Conservation (phyloP, 1,140 invertebrate genomes). For the Venustaconcha ellipsiformis region DNA sequence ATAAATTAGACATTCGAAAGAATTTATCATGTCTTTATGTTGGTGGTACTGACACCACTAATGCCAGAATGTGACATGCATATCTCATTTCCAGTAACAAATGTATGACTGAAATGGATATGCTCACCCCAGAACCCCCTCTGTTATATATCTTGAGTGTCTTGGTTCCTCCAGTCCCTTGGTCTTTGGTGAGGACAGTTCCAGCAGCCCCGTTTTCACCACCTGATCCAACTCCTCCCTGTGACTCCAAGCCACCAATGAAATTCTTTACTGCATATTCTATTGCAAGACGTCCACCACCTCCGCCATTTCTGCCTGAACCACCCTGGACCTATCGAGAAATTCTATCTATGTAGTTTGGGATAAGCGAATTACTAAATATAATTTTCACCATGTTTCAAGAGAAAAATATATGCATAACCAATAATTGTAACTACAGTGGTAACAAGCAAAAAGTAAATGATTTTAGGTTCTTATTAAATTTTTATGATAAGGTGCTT, state of each 20-base stretch:
- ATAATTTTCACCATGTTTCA: too few relatives aligned
- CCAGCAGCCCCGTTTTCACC: constrained; percentile 55
- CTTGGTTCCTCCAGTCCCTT: constrained; percentile 27
- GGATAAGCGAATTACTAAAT: too few relatives aligned
- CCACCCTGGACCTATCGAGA: constrained; percentile 46
- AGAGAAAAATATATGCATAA: too few relatives aligned
- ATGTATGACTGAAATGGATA: neutral
- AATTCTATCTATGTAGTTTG: neutral
- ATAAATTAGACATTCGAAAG: too few relatives aligned
- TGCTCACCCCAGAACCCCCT: constrained; percentile 46
- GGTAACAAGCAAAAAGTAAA: too few relatives aligned
- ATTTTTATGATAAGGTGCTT: too few relatives aligned
- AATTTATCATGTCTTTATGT: too few relatives aligned
- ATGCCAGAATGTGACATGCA: too few relatives aligned
- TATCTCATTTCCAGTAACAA: too few relatives aligned
- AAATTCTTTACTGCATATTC: constrained; percentile 39
- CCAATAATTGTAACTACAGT: too few relatives aligned
- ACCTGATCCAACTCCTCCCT: constrained; percentile 38
- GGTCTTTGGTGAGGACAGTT: constrained; percentile 50
- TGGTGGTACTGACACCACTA: too few relatives aligned
- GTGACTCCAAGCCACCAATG: constrained; percentile 43
- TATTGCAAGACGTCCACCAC: constrained; percentile 47
- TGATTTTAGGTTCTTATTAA: too few relatives aligned
- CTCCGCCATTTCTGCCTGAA: constrained; percentile 47
- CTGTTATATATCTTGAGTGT: constrained; percentile 52